phyloP scores from a whole-genome alignment of 2,797 vertebrate genomes.

The Coregonus ussuriensis region DNA sequence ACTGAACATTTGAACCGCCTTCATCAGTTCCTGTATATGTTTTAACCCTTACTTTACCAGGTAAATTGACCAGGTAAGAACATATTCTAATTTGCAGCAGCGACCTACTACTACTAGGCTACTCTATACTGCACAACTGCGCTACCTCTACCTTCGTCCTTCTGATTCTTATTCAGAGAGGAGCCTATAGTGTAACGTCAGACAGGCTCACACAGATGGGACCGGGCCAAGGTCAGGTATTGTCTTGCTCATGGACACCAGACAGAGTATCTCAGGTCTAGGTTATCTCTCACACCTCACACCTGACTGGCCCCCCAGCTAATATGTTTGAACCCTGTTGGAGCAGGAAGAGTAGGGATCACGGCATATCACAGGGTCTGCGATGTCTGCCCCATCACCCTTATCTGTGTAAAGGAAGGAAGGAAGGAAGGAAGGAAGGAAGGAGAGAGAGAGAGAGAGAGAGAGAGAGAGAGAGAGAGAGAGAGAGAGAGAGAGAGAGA shows the following conservation, averaged over 20 bases:
- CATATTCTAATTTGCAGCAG: too few relatives aligned
- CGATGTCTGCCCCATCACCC: background rate
- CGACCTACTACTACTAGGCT: too few relatives aligned
- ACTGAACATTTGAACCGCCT: too few relatives aligned
- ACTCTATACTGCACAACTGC: too few relatives aligned
- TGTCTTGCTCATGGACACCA: constrained; percentile 13
- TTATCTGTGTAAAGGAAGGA: background rate
- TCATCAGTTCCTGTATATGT: too few relatives aligned
- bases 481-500: too few relatives aligned
- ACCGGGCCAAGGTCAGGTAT: constrained; percentile 9
- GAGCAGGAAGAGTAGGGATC: background rate
- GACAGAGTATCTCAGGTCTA: background rate
- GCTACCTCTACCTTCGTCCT: background rate
- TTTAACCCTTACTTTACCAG: too few relatives aligned
- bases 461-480: background rate
- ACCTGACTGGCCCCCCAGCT: background rate
- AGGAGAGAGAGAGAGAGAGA: background rate
- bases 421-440: too few relatives aligned
- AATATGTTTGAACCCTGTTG: constrained; percentile 16
- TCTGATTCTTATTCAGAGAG: background rate
- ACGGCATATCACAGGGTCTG: background rate
- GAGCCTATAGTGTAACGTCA: background rate
- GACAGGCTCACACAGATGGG: constrained; percentile 1
- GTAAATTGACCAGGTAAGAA: too few relatives aligned
- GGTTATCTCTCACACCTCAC: constrained; percentile 6